These are phyloP conservation scores for Agrypnia vestita DNA, from an alignment of 1,140 invertebrate species.

Conservation along the genomic window DNA sequence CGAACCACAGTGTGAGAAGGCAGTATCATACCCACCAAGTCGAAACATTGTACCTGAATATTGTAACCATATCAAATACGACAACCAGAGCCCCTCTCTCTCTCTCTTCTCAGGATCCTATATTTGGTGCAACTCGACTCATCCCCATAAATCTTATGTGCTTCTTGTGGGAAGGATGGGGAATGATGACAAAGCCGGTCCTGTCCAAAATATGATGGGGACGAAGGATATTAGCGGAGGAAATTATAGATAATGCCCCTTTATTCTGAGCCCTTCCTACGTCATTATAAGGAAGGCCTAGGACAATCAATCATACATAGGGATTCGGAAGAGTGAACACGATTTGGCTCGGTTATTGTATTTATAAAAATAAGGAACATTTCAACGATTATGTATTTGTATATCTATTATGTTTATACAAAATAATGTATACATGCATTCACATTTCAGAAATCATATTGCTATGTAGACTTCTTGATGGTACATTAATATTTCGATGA, in stretches of 20 bases:
- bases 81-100: too few species aligned
- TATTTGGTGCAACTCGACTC: too few species aligned
- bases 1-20: too few species aligned
- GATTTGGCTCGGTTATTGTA: constrained; percentile 40
- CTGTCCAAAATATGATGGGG: constrained; percentile 21
- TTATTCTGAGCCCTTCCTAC: constrained; percentile 46
- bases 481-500: too few species aligned
- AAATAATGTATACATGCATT: background rate
- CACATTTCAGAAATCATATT: constrained; percentile 27
- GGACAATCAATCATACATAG: constrained; percentile 53
- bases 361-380: constrained; percentile 32
- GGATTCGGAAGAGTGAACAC: constrained; percentile 29
- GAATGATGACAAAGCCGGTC: background rate
- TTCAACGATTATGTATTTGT: constrained; percentile 35
- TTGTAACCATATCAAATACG: too few species aligned
- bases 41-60: too few species aligned
- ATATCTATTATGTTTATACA: constrained; percentile 9
- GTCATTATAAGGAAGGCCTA: constrained; percentile 23
- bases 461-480: background rate
- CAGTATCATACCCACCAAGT: too few species aligned
- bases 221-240: constrained; percentile 48
- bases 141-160: too few species aligned
- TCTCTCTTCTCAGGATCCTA: too few species aligned
- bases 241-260: constrained; percentile 55
- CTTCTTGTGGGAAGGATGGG: too few species aligned